A percentile compares a stretch with the other conserved stretches of the same genome.
Evolutionary conservation across 1,140 invertebrate species (phyloP).

Genomic region (Dermatophagoides farinae): DNA sequence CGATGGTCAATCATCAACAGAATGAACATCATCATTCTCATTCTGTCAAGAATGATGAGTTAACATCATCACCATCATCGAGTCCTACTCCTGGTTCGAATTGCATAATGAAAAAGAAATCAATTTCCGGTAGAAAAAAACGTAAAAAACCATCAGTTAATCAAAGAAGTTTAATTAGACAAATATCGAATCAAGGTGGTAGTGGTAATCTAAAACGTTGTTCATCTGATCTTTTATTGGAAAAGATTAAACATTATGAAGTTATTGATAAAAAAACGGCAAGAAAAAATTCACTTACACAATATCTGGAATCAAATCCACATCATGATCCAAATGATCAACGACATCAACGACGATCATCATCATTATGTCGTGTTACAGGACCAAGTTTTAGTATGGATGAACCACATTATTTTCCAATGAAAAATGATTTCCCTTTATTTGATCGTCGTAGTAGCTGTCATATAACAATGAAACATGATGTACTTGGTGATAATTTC

Average conservation of each 20-base stretch:
- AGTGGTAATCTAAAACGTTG: background rate
- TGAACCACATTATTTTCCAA: constrained; percentile 23
- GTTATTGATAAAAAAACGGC: background rate
- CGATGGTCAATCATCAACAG: too few species aligned
- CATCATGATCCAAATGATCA: background rate
- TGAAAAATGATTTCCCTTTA: constrained; percentile 17
- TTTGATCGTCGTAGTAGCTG: constrained; percentile 19
- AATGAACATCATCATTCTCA: too few species aligned
- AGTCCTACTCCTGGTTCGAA: too few species aligned
- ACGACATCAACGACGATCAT: constrained; percentile 40
- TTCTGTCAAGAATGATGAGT: too few species aligned
- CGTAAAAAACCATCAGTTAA: too few species aligned
- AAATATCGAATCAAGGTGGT: background rate
- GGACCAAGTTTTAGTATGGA: constrained; percentile 42
- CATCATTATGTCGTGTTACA: constrained; percentile 47
- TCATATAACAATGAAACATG: constrained; percentile 22
- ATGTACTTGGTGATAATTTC: constrained; percentile 39
- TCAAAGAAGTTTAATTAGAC: background rate
- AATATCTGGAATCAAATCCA: background rate
- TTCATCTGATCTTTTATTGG: too few species aligned
- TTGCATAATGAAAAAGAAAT: too few species aligned
- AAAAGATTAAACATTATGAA: too few species aligned
- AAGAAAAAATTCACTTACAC: background rate
- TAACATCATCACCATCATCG: too few species aligned
- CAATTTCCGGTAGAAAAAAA: too few species aligned